Percentiles rank a stretch among this genome's conserved stretches.
Evolutionary conservation across 2,888 invertebrate species (phyloP).

Genomic region (Pyrochroa serraticornis): DNA sequence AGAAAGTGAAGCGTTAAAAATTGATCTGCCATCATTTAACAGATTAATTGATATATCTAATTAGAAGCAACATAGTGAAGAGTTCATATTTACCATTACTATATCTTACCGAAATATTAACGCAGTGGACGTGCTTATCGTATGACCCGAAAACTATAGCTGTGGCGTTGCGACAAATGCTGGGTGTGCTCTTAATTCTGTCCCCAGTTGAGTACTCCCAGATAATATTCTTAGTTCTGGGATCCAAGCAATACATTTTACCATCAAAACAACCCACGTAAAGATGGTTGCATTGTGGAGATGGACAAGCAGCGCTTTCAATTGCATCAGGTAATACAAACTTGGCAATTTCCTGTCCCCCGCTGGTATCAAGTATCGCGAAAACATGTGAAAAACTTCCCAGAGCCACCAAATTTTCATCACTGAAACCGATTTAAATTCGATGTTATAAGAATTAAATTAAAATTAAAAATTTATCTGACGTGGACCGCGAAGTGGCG

Average conservation of each 20-base stretch:
- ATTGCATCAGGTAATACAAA: constrained; percentile 70
- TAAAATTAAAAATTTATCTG: no score
- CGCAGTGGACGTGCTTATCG: constrained; percentile 69
- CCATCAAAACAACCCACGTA: constrained; percentile 82
- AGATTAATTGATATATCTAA: no score
- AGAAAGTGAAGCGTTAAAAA: no score
- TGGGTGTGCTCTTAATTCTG: constrained; percentile 70
- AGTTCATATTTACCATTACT: no score
- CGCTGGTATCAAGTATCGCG: constrained; percentile 63
- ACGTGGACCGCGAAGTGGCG: no score
- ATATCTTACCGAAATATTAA: constrained; percentile 64
- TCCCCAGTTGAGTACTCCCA: constrained; percentile 69
- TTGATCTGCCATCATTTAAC: no score
- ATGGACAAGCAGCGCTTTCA: constrained; percentile 64
- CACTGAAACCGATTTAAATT: constrained; percentile 26
- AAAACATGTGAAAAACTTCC: constrained; percentile 80
- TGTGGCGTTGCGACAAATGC: constrained; percentile 52
- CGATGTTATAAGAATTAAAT: constrained; percentile 12
- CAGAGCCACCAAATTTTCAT: constrained; percentile 58
- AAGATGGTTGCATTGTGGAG: constrained; percentile 58
- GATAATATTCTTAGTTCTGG: constrained; percentile 60
- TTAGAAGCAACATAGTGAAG: no score
- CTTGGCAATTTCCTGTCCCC: constrained; percentile 61
- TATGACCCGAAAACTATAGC: constrained; percentile 73
- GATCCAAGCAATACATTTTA: constrained; percentile 68